Base-by-base conservation (phyloP, 2,888 invertebrate species). In the Cryptocephalus primarius region DNA sequence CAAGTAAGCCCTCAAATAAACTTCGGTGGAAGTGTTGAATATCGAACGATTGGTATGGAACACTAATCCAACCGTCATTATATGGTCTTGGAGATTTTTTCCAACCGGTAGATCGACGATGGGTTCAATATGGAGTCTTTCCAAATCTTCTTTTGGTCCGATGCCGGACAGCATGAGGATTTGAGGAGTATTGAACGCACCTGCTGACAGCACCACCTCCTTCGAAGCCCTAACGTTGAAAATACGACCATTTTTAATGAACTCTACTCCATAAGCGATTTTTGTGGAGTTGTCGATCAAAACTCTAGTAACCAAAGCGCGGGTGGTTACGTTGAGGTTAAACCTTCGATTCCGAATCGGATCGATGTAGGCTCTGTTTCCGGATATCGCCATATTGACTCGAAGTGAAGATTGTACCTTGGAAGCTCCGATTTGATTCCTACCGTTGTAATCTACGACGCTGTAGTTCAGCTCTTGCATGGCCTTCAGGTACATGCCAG, bases 171-270 rank as follows among this genome's bases (percentile, higher is more conserved):
- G 69, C 88, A 91, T 88, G 46, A 93, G 71, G 44, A 93, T 69
- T 61, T 92, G 91, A 0, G 51, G 51, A 3, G 48, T 42, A 32
- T 91, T 91, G 32, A 93, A 85, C 1, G 91, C 82, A 0, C 93
- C 92, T 0, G 88, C 90, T n/a, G 88, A 82, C 33, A 93, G 64
- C 40, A 92, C 85, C 0, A 93, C 78, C 65, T 88, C 88, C 57
- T 84, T 83, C 43, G 76, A 76, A 0, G 88, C 88, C 45, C 76
- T 72, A 1, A 82, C 80, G 0, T 77, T 72, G 58, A 79, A 79
- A 44, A 75, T 77, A 33, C 75, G 71, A 4, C 85, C 85, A 53
- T 82, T 76, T 53, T 85, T 79, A 1, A 82, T 68, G 60, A 83
- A 88, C 61, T 87, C 84, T 0, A 88, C 85, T 0, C 83, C 86